Conservation (phyloP, 2,797 vertebrate genomes). For the Passerculus sandwichensis region DNA sequence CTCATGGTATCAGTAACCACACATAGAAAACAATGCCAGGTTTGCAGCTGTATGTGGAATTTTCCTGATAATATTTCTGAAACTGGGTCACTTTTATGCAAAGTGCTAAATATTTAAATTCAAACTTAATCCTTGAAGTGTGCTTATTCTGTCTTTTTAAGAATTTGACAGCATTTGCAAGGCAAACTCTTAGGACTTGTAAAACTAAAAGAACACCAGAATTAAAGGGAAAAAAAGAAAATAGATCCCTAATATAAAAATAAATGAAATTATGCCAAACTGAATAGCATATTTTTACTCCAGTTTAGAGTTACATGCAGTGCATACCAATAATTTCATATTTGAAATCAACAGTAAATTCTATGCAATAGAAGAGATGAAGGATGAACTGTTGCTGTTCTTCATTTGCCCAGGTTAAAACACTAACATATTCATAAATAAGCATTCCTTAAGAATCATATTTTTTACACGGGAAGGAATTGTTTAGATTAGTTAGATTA, state of each 20-base stretch:
- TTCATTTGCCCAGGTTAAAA: background rate
- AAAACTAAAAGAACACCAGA: background rate
- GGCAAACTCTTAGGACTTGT: background rate
- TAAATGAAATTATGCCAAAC: background rate
- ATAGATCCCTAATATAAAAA: background rate
- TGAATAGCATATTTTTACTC: background rate
- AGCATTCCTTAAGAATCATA: background rate
- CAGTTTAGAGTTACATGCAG: background rate
- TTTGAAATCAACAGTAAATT: background rate
- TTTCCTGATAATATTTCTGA: slow-evolving; percentile 24
- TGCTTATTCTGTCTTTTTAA: slow-evolving; percentile 49
- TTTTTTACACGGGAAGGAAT: background rate
- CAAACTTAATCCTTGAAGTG: slow-evolving; percentile 25
- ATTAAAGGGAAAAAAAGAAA: background rate
- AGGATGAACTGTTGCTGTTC: background rate
- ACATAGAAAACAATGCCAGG: background rate
- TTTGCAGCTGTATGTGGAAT: background rate
- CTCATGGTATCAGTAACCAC: background rate
- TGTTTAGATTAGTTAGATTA: background rate
- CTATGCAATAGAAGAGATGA: background rate
- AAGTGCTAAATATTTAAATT: slow-evolving; percentile 49
- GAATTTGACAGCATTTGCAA: background rate
- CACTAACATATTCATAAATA: background rate
- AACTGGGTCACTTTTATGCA: slow-evolving; percentile 34
- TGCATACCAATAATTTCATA: background rate